phyloP scores from a whole-genome alignment of 2,888 invertebrate genomes.

The Agrochola litura region DNA sequence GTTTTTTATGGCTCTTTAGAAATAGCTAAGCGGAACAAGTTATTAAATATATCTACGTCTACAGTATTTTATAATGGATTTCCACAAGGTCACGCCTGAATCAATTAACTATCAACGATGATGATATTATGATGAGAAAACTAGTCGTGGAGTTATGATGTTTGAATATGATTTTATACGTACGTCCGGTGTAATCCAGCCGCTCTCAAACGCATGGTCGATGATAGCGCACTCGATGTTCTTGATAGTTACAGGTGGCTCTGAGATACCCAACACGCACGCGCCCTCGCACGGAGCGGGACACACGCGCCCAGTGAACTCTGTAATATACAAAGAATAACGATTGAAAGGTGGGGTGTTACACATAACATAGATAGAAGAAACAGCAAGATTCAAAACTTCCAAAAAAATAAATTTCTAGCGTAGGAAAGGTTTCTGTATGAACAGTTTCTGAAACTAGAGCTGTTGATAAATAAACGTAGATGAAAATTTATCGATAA shows the following conservation, averaged over 20 bases:
- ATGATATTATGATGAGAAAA: too few species aligned
- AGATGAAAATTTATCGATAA: neutral
- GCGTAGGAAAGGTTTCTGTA: too few species aligned
- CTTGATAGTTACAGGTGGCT: slow-evolving; percentile 99
- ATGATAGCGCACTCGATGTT: slow-evolving; percentile 99
- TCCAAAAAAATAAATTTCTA: neutral
- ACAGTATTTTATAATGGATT: too few species aligned
- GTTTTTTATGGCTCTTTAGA: too few species aligned
- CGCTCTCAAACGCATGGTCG: slow-evolving; percentile 99
- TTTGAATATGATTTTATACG: neutral
- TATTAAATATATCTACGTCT: too few species aligned
- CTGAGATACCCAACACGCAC: slow-evolving; percentile 98
- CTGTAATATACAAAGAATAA: slow-evolving; percentile 77
- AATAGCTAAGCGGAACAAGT: too few species aligned
- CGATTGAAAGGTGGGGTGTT: neutral
- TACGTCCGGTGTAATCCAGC: slow-evolving; percentile 96
- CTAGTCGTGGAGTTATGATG: neutral
- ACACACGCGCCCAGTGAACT: slow-evolving; percentile 98
- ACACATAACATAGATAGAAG: too few species aligned
- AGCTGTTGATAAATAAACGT: neutral
- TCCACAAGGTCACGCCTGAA: too few species aligned
- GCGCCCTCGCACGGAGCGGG: slow-evolving; percentile 99
- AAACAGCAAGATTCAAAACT: neutral
- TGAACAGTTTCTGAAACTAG: neutral
- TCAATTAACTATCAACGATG: too few species aligned